phyloP scores from a whole-genome alignment of 1,140 invertebrate species.

The Epicauta chinensis region DNA sequence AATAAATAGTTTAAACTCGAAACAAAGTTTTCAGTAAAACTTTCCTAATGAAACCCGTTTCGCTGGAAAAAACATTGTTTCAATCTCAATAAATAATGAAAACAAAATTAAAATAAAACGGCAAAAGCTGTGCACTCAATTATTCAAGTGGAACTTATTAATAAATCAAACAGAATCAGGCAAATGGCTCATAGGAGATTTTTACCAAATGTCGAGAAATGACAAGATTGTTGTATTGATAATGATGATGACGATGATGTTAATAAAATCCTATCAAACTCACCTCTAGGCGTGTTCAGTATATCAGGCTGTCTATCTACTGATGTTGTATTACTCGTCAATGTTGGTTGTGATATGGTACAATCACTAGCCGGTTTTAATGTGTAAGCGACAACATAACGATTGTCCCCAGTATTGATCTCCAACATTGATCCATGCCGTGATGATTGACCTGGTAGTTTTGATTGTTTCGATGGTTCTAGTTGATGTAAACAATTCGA shows the following conservation, averaged over 20 bases:
- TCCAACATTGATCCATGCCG: conserved; percentile 46
- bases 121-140: neutral
- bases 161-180: neutral
- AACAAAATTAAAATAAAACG: neutral
- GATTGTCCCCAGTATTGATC: conserved; percentile 53
- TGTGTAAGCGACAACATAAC: conserved; percentile 53
- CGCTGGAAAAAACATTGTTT: conserved; percentile 18
- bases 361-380: conserved; percentile 45
- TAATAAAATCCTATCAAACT: conserved; percentile 17
- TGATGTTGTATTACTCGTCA: conserved; percentile 12
- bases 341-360: conserved; percentile 16
- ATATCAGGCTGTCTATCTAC: conserved; percentile 42
- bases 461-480: conserved; percentile 35
- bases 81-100: conserved; percentile 2
- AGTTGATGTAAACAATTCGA: conserved; percentile 37
- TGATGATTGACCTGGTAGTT: conserved; percentile 31
- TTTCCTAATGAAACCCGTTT: conserved; percentile 21
- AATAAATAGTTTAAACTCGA: conserved; percentile 1
- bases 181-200: neutral
- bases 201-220: conserved; percentile 28
- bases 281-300: conserved; percentile 42
- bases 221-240: conserved; percentile 7
- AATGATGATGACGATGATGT: conserved; percentile 13
- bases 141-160: neutral
- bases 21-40: conserved; percentile 18